These are phyloP conservation scores for Brachypodius melanocephalos DNA, from an alignment of 2,113 vertebrate genomes.

Conservation along the genomic window DNA sequence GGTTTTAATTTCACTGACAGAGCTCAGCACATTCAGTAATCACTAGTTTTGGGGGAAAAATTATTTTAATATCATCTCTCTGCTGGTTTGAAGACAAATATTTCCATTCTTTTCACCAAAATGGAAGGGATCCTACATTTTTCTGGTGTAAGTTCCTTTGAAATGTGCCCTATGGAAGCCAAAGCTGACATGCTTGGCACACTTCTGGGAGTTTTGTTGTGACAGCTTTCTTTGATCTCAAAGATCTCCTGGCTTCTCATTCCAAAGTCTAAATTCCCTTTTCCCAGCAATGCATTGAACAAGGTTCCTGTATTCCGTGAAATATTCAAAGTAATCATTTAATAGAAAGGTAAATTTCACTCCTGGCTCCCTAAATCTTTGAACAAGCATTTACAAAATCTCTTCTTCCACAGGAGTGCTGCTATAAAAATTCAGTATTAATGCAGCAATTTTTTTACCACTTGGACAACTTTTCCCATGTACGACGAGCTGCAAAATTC, in stretches of 20 bases:
- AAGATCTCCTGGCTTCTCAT: background rate
- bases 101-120: background rate
- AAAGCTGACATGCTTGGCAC: background rate
- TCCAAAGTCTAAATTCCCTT: constrained; percentile 15
- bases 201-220: background rate
- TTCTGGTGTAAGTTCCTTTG: background rate
- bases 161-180: background rate
- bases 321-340: background rate
- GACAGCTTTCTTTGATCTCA: constrained; percentile 14
- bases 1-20: background rate
- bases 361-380: background rate
- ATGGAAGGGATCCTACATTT: background rate
- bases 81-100: background rate
- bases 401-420: background rate
- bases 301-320: background rate
- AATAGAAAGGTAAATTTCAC: background rate
- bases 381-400: background rate
- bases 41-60: background rate
- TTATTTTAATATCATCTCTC: background rate
- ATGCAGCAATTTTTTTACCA: background rate
- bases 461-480: background rate
- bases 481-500: background rate
- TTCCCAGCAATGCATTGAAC: background rate
- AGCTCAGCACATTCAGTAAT: background rate
- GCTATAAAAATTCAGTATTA: background rate